Base-by-base conservation (phyloP, 2,797 vertebrate genomes). In the Sphenopsis melanotis region DNA sequence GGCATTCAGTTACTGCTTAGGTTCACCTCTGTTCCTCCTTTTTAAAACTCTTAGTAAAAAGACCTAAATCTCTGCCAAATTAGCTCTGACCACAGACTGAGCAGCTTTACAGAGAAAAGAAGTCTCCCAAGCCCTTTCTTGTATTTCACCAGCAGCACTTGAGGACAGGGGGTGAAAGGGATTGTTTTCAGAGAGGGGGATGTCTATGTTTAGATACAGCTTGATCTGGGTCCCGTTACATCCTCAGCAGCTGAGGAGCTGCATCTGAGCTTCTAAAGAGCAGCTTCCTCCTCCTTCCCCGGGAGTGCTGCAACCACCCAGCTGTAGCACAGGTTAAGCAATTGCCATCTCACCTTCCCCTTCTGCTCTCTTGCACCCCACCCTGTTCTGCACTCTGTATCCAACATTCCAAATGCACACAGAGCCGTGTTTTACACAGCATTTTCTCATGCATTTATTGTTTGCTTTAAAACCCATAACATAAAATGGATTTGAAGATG, bases 51-150 rank as follows among this genome's bases (percentile, higher is more conserved):
- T 26, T 44, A 15, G 5, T 27, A 53, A 77, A 86, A 86, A 84
- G 44, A 74, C 52, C 52, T 66, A 66, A 63, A 66, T 83, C 57
- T 82, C 16, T 57, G 44, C 37, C 64, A 87, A 84, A 87, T 79
- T 71, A 90, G 23, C 24, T 82, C 66, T 91, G 80, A 69, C 59
- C 83, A 72, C 91, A 91, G 63, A 27, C 65, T 11, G 47, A 91
- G 74, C 52, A 65, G 64, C 41, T 78, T 93, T 65, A 52, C 26
- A 50, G 72, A 75, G n/a, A 55, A 78, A 47, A 74, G 37, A 69
- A 44, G 17, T 66, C 74, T 90, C 77, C 49, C 44, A 56, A 52
- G 52, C 19, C 22, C 66, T 39, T 88, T 79, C 30, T 84, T 93
- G 56, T 56, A 34, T 94, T 92, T 93, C 79, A 81, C 0, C 57